Base-by-base conservation (phyloP, 2,113 vertebrate genomes). In the Hemibagrus wyckioides region DNA sequence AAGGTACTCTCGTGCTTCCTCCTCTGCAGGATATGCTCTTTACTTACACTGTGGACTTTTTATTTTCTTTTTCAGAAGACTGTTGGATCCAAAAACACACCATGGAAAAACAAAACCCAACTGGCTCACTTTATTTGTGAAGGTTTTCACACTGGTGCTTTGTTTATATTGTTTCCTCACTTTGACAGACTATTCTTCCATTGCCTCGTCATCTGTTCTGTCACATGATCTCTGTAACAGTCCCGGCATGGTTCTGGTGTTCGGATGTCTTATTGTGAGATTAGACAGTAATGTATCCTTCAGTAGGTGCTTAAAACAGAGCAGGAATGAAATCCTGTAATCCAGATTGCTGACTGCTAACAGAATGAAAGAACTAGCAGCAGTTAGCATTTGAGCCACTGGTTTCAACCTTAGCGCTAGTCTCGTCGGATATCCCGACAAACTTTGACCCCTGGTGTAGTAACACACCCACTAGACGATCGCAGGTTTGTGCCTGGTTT, bases 1-100 rank as follows among this genome's bases (percentile, higher is more conserved):
- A 75, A 75, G 33, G 56, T 56, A n/a, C 25, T 39, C 54, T 6
- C 23, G 33, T 76, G 54, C 83, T 85, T 77, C 82, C 57, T 48
- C 39, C 23, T 65, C 21, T 39, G 44, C 48, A 52, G 41, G n/a
- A 36, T 36, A 19, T 6, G 3, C 0, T 21, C 61, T 33, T 82
- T 77, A 36, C 50, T 48, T 88, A 7, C 9, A 69, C 15, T 7
- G 19, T 2, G 6, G 6, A 36, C 15, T 69, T 23, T 36, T 73
- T 36, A 6, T 39, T 21, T 39, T 67, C 65, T 59, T 44, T 86
- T 52, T 41, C 23, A n/a, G 85, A 33, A 41, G 63, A 67, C 50
- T 44, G 3, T 17, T n/a, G 59, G 48, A 54, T 30, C 54, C n/a
- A 28, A 61, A 39, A 59, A 59, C 3, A 7, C 0, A 15, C 54